These are phyloP conservation scores for Falco biarmicus DNA, from an alignment of 2,797 vertebrate genomes.

Conservation along the genomic window DNA sequence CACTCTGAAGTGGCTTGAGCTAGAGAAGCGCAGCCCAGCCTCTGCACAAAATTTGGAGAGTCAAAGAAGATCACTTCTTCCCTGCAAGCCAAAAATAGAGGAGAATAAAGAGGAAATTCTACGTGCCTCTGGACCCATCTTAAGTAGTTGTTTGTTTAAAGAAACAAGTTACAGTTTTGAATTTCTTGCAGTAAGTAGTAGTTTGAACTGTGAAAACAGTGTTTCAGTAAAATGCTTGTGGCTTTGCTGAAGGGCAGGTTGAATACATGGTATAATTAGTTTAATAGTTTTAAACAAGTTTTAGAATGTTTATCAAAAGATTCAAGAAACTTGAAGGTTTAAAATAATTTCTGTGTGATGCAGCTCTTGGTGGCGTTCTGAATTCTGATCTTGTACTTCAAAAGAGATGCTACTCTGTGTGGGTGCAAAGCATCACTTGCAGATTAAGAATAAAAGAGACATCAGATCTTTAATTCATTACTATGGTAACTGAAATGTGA, in stretches of 20 bases:
- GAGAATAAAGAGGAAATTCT: background rate
- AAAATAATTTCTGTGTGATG: background rate
- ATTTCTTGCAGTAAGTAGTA: background rate
- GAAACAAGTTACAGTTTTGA: background rate
- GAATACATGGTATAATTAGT: background rate
- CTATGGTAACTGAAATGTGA: conserved; percentile 4
- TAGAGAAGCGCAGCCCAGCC: background rate
- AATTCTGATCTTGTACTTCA: background rate
- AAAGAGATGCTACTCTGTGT: background rate
- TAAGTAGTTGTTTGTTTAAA: background rate
- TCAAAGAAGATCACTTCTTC: background rate
- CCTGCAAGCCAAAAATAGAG: background rate
- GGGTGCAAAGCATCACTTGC: background rate
- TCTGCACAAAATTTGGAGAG: background rate
- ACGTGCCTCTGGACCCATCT: background rate
- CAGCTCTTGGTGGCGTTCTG: background rate
- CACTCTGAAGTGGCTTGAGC: background rate
- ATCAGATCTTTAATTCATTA: background rate
- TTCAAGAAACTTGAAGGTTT: background rate
- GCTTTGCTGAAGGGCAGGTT: background rate
- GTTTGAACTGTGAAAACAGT: background rate
- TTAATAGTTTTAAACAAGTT: background rate
- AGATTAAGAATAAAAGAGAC: conserved; percentile 4
- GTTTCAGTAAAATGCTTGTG: background rate
- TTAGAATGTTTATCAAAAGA: background rate